Evolutionary conservation across 37 sponge, comb jelly and placozoan species (phyloP), one percentile per base, ranked within the genome.

Genomic region (Corticium candelabrum): DNA sequence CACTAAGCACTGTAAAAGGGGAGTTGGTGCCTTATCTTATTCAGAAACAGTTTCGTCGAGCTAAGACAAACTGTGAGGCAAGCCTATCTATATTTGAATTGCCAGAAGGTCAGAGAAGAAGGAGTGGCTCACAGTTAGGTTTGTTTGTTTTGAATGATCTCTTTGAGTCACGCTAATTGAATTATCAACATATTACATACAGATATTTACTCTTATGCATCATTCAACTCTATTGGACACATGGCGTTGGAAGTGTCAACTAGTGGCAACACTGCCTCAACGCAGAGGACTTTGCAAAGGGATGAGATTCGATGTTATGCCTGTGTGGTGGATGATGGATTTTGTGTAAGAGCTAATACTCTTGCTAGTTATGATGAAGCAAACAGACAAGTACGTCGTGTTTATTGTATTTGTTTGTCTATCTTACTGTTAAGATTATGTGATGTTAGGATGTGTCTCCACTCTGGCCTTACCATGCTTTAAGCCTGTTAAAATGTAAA

Each of bases 21-120:
- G 91, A 94, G 70, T 69, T 88, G 50, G 40, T 90, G 1, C 95
- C 95, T 30, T 83, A 85, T 30, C 77, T 94, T 30, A 82, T 93
- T 0, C 56, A 50, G 39, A 74, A 69, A 36, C 94, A 92, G 82
- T 75, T 67, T 50, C 15, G 11, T 50, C 62, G 62, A 27, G 21
- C 62, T 50, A 11, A 50, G 21, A 50, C 11, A n/a, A n/a, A n/a
- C n/a, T n/a, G n/a, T n/a, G n/a, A n/a, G n/a, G n/a, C n/a, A n/a
- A n/a, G n/a, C n/a, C n/a, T n/a, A n/a, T n/a, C n/a, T n/a, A n/a
- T n/a, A n/a, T n/a, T n/a, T n/a, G n/a, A n/a, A n/a, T n/a, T n/a
- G n/a, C n/a, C n/a, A n/a, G n/a, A n/a, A n/a, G n/a, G n/a, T n/a
- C n/a, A n/a, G n/a, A n/a, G n/a, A n/a, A n/a, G n/a, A n/a, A n/a